phyloP scores from a whole-genome alignment of 2,797 vertebrate species.

The Esox masquinongy region DNA sequence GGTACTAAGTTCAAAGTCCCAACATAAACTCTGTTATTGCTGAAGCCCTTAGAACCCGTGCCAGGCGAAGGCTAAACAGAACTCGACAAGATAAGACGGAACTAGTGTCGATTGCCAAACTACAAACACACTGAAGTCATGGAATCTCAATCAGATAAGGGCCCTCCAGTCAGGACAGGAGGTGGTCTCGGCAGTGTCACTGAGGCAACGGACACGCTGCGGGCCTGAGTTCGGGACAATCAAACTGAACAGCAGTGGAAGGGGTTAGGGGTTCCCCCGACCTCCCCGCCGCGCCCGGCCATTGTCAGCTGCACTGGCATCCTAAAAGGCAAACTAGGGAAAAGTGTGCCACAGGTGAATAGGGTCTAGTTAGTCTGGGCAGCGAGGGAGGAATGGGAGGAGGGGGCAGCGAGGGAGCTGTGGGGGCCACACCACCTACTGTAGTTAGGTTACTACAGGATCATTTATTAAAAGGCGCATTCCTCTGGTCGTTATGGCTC shows the following conservation, averaged over 20 bases:
- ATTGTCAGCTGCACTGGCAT: constrained; percentile 53
- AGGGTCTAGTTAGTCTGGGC: no score
- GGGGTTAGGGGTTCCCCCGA: neutral
- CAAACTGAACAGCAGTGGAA: neutral
- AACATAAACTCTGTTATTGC: neutral
- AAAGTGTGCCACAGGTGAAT: neutral
- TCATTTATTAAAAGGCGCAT: constrained; percentile 6
- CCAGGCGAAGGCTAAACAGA: neutral
- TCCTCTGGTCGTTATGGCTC: neutral
- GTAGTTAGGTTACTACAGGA: neutral
- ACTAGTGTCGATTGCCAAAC: neutral
- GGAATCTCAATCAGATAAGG: neutral
- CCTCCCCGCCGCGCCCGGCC: constrained; percentile 16
- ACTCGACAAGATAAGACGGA: constrained; percentile 10
- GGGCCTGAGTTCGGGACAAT: neutral
- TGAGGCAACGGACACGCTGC: neutral
- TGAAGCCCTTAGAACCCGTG: neutral
- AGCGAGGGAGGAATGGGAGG: neutral
- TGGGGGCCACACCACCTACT: neutral
- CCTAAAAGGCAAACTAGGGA: neutral
- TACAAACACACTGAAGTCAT: constrained; percentile 3
- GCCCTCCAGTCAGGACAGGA: neutral
- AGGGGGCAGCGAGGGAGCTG: neutral
- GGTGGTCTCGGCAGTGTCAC: neutral
- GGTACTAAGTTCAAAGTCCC: neutral